These are phyloP conservation scores for Paedocypris micromegethes DNA, from an alignment of 2,797 vertebrate species.

Conservation along the genomic window DNA sequence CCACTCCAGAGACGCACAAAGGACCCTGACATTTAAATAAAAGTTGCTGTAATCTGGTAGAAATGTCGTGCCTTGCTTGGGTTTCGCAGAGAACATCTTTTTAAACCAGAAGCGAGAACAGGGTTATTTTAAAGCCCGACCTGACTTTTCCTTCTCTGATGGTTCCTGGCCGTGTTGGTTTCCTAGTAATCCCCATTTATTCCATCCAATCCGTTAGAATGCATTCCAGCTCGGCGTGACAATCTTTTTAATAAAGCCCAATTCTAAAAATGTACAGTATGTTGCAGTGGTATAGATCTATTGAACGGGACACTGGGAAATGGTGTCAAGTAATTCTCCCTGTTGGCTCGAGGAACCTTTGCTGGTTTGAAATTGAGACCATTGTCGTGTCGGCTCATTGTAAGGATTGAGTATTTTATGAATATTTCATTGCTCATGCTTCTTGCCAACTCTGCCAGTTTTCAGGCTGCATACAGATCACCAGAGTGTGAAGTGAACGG, in stretches of 20 bases:
- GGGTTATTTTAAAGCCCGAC: conserved; percentile 53
- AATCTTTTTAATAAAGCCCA: conserved; percentile 39
- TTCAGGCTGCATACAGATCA: conserved; percentile 61
- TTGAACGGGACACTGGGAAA: conserved; percentile 58
- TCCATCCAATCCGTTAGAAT: conserved; percentile 6
- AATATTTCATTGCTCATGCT: conserved; percentile 64
- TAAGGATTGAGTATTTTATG: conserved; percentile 61
- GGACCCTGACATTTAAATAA: conserved; percentile 71
- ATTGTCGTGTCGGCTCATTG: conserved; percentile 62
- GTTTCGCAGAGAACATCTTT: conserved; percentile 64
- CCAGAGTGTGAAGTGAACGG: conserved; percentile 13
- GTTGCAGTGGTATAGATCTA: conserved; percentile 38
- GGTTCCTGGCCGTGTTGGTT: conserved; percentile 47
- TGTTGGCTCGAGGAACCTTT: conserved; percentile 55
- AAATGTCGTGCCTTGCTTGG: conserved; percentile 49
- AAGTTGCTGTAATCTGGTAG: conserved; percentile 63
- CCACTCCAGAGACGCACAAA: conserved; percentile 46
- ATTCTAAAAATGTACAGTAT: conserved; percentile 46
- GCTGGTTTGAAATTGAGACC: conserved; percentile 62
- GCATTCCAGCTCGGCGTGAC: conserved; percentile 12
- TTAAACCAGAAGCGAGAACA: conserved; percentile 57
- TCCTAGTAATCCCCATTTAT: conserved; percentile 32
- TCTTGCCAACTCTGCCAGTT: conserved; percentile 41
- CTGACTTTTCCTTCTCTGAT: conserved; percentile 57
- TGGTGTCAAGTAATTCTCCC: conserved; percentile 56